Base-by-base conservation (phyloP, 2,113 vertebrate species). In the Microtus montanus region DNA sequence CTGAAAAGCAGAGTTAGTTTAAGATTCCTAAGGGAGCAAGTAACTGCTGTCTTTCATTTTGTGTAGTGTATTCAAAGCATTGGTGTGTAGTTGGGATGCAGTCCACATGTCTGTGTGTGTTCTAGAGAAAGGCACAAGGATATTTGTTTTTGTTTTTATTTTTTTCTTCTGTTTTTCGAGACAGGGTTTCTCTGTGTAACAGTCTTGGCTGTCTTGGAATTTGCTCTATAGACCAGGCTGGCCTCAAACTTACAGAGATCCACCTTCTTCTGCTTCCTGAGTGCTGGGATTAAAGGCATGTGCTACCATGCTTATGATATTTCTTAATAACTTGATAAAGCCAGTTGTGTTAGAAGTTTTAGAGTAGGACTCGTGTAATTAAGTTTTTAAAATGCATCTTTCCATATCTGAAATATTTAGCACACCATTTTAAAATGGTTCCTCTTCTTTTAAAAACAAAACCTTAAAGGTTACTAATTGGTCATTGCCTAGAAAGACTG, bases 1-100 rank as follows among this genome's bases (percentile, higher is more conserved):
- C 49, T 94, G 44, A 80, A 52, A 68, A 82, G 22, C 63, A 85
- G 54, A 91, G 33, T 83, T 75, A n/a, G 33, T 89, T 87, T 80
- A 82, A 93, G 78, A 93, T 80, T 92, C 70, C 75, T 49, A 35
- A n/a, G 87, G 89, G 64, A 74, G 84, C 41, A 84, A 26, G 20
- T 90, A 30, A 58, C 63, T 86, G 66, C 77, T 58, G 63, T 78
- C 70, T 41, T 66, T 93, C 71, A 63, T 89, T 74, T 52, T 12
- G 0, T 70, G 26, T 80, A 66, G 26, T 22, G 15, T 41, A n/a
- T 54, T n/a, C 80, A 82, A 80, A 80, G 44, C 63, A 70, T 17
- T 38, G 35, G 17, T 89, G 13, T 80, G 26, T 80, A 38, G n/a
- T 26, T n/a, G 47, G 70, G 79, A 75, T 95, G 17, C 52, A 54